A percentile compares a stretch with the other conserved stretches of the same genome.
These are phyloP conservation scores for Lineus longissimus DNA, from an alignment of 1,140 invertebrate species.

Conservation along the genomic window DNA sequence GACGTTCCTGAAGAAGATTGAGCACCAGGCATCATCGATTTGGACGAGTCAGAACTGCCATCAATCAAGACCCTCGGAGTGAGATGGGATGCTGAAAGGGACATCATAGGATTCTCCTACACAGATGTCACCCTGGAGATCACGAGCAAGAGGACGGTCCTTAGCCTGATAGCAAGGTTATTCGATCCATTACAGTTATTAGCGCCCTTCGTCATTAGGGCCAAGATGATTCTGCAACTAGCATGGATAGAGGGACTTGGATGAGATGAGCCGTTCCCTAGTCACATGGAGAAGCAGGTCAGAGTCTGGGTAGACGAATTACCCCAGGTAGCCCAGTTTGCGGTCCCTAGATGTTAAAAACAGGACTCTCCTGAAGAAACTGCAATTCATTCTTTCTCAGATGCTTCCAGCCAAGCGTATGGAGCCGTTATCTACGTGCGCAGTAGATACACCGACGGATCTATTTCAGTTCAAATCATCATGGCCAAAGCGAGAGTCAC, in stretches of 20 bases:
- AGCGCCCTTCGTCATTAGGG: not conserved
- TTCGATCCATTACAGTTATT: not conserved
- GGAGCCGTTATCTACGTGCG: no score
- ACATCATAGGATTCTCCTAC: no score
- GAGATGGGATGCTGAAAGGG: not conserved
- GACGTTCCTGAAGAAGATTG: slow-evolving; percentile 9
- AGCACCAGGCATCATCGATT: slow-evolving; percentile 5
- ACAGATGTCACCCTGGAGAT: not conserved
- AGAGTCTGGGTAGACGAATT: not conserved
- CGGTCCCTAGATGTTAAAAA: not conserved
- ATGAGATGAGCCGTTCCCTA: not conserved
- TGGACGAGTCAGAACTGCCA: not conserved
- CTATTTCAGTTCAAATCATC: no score
- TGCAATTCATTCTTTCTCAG: not conserved
- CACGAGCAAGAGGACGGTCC: not conserved
- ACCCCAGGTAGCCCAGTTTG: not conserved
- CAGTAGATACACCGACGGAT: no score
- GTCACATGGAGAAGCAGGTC: not conserved
- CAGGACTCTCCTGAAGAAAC: not conserved
- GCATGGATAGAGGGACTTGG: not conserved
- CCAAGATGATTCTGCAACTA: not conserved
- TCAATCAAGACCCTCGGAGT: not conserved
- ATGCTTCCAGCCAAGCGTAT: not conserved
- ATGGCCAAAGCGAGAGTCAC: no score
- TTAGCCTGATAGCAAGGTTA: not conserved